Conservation (phyloP, 2,888 invertebrate genomes). For the Microctonus brassicae region DNA sequence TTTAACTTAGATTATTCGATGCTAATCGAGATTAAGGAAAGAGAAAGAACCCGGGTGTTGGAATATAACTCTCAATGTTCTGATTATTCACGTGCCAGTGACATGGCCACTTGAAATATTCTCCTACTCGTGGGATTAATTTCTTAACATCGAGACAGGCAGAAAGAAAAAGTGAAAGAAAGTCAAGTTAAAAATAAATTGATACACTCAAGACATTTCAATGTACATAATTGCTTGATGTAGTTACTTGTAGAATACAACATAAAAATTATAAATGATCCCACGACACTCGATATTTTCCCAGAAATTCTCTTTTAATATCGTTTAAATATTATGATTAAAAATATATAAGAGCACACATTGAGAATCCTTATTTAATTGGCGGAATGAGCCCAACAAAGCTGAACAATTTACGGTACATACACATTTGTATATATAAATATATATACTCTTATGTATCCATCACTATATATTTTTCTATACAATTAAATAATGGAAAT, state of each 20-base stretch:
- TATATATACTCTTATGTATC: neutral
- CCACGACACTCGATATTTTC: slow-evolving; percentile 51
- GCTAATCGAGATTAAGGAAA: slow-evolving; percentile 19
- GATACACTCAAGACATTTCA: slow-evolving; percentile 8
- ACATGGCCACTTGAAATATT: slow-evolving; percentile 20
- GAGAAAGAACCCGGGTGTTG: neutral
- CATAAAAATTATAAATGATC: slow-evolving; percentile 7
- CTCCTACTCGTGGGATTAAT: slow-evolving; percentile 18
- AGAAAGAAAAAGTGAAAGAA: neutral
- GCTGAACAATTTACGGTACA: slow-evolving; percentile 58
- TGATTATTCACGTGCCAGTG: slow-evolving; percentile 25
- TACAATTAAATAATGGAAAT: no score
- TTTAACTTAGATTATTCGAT: slow-evolving; percentile 12
- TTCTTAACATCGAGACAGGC: neutral
- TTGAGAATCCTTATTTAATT: slow-evolving; percentile 52
- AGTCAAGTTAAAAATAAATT: slow-evolving; percentile 1
- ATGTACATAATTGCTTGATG: slow-evolving; percentile 1
- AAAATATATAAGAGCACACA: neutral
- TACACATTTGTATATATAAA: neutral
- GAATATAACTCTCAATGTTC: slow-evolving; percentile 20
- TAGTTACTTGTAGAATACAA: neutral
- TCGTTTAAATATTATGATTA: slow-evolving; percentile 7
- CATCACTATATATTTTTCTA: neutral
- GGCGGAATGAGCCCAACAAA: slow-evolving; percentile 63
- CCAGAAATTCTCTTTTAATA: slow-evolving; percentile 46